phyloP scores from a whole-genome alignment of 1,140 invertebrate genomes.

The Conus ventricosus region DNA sequence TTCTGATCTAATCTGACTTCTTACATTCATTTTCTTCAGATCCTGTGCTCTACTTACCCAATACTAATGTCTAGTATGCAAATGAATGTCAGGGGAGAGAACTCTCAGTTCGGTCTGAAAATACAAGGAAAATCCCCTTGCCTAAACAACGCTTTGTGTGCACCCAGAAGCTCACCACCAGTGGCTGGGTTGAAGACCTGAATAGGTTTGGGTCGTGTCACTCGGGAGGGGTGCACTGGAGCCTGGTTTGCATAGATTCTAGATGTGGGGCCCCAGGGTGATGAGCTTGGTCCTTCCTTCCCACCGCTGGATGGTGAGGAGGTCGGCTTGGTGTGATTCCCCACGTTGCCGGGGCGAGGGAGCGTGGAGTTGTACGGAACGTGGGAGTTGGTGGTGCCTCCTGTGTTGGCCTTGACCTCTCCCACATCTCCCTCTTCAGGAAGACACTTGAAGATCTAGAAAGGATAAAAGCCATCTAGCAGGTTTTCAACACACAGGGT shows the following conservation, averaged over 20 bases:
- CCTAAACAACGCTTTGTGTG: too few relatives aligned
- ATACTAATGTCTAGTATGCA: too few relatives aligned
- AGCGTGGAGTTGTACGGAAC: neutral
- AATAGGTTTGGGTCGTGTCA: conserved; percentile 41
- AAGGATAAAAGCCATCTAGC: too few relatives aligned
- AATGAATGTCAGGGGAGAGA: too few relatives aligned
- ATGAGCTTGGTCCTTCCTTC: neutral
- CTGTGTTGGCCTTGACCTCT: conserved; percentile 47
- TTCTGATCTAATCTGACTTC: too few relatives aligned
- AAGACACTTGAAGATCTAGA: conserved; percentile 75
- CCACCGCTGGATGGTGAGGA: conserved; percentile 16
- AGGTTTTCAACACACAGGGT: too few relatives aligned
- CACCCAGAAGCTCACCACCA: conserved; percentile 43
- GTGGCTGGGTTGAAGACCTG: conserved; percentile 60
- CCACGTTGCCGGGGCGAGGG: neutral
- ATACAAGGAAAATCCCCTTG: too few relatives aligned
- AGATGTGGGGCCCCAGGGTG: conserved; percentile 3
- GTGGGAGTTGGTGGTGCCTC: conserved; percentile 20
- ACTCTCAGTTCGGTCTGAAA: too few relatives aligned
- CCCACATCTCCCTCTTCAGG: conserved; percentile 68
- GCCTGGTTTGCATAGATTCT: conserved; percentile 60
- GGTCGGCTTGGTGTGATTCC: conserved; percentile 33
- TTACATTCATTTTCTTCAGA: too few relatives aligned
- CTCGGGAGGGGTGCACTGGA: conserved; percentile 43
- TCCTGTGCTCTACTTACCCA: too few relatives aligned